Evolutionary conservation across 2,888 invertebrate species (phyloP).

Genomic region (Drosophila fulvimacula): DNA sequence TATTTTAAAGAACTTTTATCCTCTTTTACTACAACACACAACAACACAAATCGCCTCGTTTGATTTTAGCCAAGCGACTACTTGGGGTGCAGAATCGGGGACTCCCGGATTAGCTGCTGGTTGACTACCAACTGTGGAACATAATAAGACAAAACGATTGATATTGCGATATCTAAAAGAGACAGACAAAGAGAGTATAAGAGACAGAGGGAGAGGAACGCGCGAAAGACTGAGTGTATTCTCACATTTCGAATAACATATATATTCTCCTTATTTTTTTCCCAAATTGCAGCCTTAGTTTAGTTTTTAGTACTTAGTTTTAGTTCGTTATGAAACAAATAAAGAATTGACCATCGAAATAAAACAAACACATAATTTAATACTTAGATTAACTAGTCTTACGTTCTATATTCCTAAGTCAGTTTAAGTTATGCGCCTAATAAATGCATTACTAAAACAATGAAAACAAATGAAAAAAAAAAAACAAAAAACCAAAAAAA

Average conservation of each 20-base stretch:
- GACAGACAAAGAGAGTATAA: not conserved
- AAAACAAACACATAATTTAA: conserved; percentile 32
- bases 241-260: conserved; percentile 22
- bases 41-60: conserved; percentile 58
- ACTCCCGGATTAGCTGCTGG: conserved; percentile 46
- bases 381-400: conserved; percentile 54
- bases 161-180: conserved; percentile 24
- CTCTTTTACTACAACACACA: conserved; percentile 42
- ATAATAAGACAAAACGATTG: conserved; percentile 12
- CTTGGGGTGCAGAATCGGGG: conserved; percentile 36
- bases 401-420: conserved; percentile 53
- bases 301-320: conserved; percentile 31
- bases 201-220: conserved; percentile 19
- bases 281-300: conserved; percentile 54
- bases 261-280: conserved; percentile 16
- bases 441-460: conserved; percentile 76
- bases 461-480: conserved; percentile 41
- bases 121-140: conserved; percentile 35
- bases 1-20: conserved; percentile 57
- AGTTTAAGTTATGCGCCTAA: conserved; percentile 71
- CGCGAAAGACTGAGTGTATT: conserved; percentile 29
- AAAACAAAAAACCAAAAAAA: conserved; percentile 10
- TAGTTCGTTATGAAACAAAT: conserved; percentile 31
- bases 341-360: conserved; percentile 31
- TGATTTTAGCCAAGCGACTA: conserved; percentile 63